phyloP scores from a whole-genome alignment of 1,140 invertebrate species.

The Lepidurus packardi region DNA sequence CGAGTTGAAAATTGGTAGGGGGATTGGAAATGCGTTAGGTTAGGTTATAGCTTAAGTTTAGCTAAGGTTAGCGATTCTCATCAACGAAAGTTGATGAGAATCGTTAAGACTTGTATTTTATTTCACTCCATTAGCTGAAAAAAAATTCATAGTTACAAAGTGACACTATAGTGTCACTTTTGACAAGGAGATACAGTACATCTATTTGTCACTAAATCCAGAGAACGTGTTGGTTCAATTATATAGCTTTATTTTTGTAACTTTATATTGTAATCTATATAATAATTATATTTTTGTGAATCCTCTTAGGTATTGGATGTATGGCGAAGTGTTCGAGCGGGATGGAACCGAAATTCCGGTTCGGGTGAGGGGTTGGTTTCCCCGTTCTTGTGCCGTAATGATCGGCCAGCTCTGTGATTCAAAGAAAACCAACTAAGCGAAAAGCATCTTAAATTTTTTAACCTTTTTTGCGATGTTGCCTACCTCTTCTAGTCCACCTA shows the following conservation, averaged over 20 bases:
- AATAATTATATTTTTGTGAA: conserved; percentile 33
- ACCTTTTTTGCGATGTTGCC: background rate
- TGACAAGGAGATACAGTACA: too few relatives aligned
- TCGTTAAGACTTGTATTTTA: too few relatives aligned
- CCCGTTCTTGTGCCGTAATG: conserved; percentile 60
- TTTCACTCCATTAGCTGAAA: too few relatives aligned
- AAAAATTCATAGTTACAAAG: too few relatives aligned
- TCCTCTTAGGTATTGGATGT: conserved; percentile 71
- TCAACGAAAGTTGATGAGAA: too few relatives aligned
- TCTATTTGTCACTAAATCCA: too few relatives aligned
- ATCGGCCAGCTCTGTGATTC: conserved; percentile 30
- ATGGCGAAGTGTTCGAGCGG: conserved; percentile 62
- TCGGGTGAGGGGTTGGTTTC: conserved; percentile 75
- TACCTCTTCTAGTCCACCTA: conserved; percentile 8
- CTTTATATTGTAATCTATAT: too few relatives aligned
- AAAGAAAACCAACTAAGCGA: conserved; percentile 1
- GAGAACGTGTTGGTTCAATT: background rate
- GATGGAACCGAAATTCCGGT: conserved; percentile 41
- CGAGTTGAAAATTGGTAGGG: too few relatives aligned
- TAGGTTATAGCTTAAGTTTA: too few relatives aligned
- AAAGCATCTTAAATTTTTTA: background rate
- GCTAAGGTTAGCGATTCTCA: too few relatives aligned
- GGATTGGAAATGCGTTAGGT: too few relatives aligned
- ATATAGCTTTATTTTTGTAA: background rate
- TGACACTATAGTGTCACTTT: too few relatives aligned